Evolutionary conservation across 2,113 vertebrate species (phyloP).

Genomic region (Tragelaphus strepsiceros): DNA sequence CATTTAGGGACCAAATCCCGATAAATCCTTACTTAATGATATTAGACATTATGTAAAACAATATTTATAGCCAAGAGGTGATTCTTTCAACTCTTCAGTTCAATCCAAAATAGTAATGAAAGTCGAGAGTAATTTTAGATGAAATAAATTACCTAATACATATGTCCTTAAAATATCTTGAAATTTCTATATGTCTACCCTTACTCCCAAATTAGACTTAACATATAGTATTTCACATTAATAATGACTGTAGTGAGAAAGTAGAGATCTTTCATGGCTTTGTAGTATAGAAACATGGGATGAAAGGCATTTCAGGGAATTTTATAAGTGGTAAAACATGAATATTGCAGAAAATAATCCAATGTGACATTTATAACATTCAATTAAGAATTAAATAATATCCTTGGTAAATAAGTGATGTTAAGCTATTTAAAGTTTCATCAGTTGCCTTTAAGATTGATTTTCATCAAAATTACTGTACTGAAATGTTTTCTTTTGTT

Average conservation of each 20-base stretch:
- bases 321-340: slow-evolving; percentile 72
- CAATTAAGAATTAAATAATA: slow-evolving; percentile 80
- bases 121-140: not conserved
- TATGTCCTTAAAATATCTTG: slow-evolving; percentile 17
- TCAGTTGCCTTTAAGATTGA: slow-evolving; percentile 80
- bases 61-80: not conserved
- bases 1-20: not conserved
- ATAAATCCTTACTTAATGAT: slow-evolving; percentile 20
- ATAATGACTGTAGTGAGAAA: slow-evolving; percentile 56
- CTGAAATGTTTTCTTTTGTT: slow-evolving; percentile 87
- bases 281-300: slow-evolving; percentile 49
- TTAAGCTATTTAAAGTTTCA: slow-evolving; percentile 85
- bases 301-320: slow-evolving; percentile 65
- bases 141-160: not conserved
- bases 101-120: not conserved
- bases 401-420: slow-evolving; percentile 80
- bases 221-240: slow-evolving; percentile 56
- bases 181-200: slow-evolving; percentile 2
- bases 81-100: not conserved
- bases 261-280: slow-evolving; percentile 47
- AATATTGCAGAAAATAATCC: slow-evolving; percentile 79
- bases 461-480: slow-evolving; percentile 86
- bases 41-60: slow-evolving; percentile 30
- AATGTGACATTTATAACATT: slow-evolving; percentile 78
- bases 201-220: not conserved